phyloP scores from a whole-genome alignment of 2,888 invertebrate species.

The Rapana venosa region DNA sequence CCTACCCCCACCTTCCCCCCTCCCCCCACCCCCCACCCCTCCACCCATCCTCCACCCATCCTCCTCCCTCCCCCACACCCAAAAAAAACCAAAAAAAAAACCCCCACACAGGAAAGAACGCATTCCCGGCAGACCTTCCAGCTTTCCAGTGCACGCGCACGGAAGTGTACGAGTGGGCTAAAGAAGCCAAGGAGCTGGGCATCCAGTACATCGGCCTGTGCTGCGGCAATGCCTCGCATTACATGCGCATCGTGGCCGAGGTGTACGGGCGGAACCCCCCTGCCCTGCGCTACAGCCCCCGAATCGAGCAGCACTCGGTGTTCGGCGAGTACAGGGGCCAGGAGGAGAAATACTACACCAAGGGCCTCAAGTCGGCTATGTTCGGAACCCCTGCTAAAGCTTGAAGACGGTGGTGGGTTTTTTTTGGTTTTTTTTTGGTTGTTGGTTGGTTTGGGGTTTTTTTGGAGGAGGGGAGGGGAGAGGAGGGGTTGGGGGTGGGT shows the following conservation, averaged over 20 bases:
- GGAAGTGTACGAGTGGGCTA: constrained; percentile 59
- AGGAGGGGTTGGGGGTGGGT: no score
- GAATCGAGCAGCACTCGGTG: constrained; percentile 61
- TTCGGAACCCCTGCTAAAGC: neutral
- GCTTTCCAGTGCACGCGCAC: constrained; percentile 52
- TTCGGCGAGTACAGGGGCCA: constrained; percentile 51
- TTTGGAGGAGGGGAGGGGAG: no score
- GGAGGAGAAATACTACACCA: constrained; percentile 47
- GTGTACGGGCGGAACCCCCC: constrained; percentile 60
- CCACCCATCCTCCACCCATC: neutral
- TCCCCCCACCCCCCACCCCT: neutral
- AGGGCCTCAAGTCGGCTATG: constrained; percentile 33
- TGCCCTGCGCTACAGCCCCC: constrained; percentile 60
- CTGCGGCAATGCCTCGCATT: constrained; percentile 65
- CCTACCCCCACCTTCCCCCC: neutral
- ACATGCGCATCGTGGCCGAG: constrained; percentile 59
- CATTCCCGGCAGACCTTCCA: constrained; percentile 62
- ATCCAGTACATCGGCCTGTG: constrained; percentile 68
- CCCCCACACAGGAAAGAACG: constrained; percentile 54
- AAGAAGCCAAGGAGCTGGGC: constrained; percentile 57
- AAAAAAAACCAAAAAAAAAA: no score
- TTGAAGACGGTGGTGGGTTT: neutral
- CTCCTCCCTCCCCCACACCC: neutral
- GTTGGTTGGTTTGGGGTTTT: no score
- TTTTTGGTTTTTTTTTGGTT: no score